Evolutionary conservation across 2,888 invertebrate genomes (phyloP).

Genomic region (Leptinotarsa juncta): DNA sequence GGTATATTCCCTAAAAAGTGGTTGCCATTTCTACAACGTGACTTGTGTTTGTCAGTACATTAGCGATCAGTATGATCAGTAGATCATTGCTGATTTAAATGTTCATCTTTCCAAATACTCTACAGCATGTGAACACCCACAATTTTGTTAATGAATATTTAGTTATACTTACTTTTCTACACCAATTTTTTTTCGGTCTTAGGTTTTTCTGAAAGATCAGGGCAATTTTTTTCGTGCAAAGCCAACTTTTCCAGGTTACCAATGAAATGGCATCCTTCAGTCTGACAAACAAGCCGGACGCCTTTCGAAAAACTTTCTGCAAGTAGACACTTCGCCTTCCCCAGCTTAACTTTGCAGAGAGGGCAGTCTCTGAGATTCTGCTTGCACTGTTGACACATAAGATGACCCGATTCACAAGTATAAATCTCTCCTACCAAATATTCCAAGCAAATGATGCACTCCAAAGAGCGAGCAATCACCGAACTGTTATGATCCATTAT

Average conservation of each 20-base stretch:
- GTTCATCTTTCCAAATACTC: no score
- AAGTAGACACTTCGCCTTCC: not conserved
- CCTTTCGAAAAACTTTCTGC: not conserved
- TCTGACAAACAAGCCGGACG: not conserved
- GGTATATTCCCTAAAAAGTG: no score
- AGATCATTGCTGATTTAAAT: no score
- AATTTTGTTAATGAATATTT: no score
- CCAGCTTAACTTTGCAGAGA: not conserved
- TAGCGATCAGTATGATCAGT: no score
- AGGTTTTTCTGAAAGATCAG: not conserved
- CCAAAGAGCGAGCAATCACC: conserved; percentile 27
- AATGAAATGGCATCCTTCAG: conserved; percentile 18
- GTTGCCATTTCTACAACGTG: no score
- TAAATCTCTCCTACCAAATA: conserved; percentile 42
- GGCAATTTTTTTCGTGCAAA: conserved; percentile 13
- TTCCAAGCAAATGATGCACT: conserved; percentile 41
- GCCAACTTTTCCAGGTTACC: not conserved
- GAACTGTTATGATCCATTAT: not conserved
- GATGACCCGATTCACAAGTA: conserved; percentile 38
- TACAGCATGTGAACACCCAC: no score
- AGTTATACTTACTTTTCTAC: no score
- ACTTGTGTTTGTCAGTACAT: no score
- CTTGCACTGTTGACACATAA: conserved; percentile 34
- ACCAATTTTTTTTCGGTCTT: no score
- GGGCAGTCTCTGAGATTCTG: not conserved